Conservation (phyloP, 2,113 vertebrate genomes). For the Peromyscus leucopus region DNA sequence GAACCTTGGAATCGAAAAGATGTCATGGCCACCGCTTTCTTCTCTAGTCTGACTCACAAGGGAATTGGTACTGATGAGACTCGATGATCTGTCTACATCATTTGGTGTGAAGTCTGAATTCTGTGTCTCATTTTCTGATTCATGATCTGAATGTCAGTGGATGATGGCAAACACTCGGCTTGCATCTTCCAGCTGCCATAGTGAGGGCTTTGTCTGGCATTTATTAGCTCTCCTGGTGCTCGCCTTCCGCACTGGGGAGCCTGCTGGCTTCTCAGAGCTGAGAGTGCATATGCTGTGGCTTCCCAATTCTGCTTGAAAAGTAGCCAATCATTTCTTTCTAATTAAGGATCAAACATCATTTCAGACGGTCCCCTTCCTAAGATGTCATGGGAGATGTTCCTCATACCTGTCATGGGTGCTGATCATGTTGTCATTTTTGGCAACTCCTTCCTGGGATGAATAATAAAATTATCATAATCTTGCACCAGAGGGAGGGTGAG, state of each 20-base stretch:
- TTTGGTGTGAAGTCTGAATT: neutral
- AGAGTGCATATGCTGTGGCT: neutral
- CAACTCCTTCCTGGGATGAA: slow-evolving; percentile 65
- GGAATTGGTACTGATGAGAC: neutral
- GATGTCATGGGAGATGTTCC: slow-evolving; percentile 52
- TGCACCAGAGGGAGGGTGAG: slow-evolving; percentile 42
- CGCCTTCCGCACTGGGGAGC: neutral
- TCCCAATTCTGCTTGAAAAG: neutral
- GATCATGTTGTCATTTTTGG: slow-evolving; percentile 70
- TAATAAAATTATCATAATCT: slow-evolving; percentile 72
- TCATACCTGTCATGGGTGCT: slow-evolving; percentile 49
- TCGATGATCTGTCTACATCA: neutral
- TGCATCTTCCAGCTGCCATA: neutral
- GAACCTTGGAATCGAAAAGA: neutral
- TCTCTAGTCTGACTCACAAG: neutral
- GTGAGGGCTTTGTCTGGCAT: neutral
- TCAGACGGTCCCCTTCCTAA: slow-evolving; percentile 61
- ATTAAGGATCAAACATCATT: slow-evolving; percentile 67
- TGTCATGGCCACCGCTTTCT: neutral
- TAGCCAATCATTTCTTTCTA: slow-evolving; percentile 64
- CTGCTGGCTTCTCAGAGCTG: neutral
- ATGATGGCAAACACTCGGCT: neutral
- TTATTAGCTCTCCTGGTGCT: neutral
- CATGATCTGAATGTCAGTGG: neutral
- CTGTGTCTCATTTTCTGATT: neutral